phyloP scores from a whole-genome alignment of 2,888 invertebrate genomes.

The Eupithecia insigniata region DNA sequence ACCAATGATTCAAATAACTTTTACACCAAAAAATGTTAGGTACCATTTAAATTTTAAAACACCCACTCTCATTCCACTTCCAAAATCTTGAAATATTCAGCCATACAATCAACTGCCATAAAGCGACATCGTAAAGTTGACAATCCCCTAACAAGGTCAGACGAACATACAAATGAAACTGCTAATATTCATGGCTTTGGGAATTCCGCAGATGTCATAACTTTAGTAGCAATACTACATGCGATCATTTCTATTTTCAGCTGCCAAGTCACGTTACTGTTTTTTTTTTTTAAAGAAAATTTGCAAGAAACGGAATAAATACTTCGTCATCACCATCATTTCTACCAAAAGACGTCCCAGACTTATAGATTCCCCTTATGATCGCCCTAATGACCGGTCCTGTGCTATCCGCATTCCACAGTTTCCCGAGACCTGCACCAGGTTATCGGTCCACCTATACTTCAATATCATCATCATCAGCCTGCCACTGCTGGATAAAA shows the following conservation, averaged over 20 bases:
- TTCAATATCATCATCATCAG: too few species aligned
- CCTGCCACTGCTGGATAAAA: too few species aligned
- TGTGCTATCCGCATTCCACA: too few species aligned
- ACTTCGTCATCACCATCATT: not conserved
- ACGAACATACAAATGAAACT: constrained; percentile 21
- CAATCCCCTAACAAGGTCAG: constrained; percentile 32
- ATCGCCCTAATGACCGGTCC: too few species aligned
- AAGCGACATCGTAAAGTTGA: constrained; percentile 33
- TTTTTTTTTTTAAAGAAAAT: not conserved
- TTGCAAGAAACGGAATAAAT: too few species aligned
- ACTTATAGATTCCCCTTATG: too few species aligned
- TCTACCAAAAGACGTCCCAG: not conserved
- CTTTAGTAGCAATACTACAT: not conserved
- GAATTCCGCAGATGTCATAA: not conserved
- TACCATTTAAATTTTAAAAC: not conserved
- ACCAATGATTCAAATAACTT: not conserved
- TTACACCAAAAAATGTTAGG: not conserved
- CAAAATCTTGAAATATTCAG: constrained; percentile 27
- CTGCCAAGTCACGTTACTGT: not conserved
- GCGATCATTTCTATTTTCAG: not conserved
- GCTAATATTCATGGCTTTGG: constrained; percentile 14
- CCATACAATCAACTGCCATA: constrained; percentile 29
- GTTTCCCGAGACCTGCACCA: too few species aligned
- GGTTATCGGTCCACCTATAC: too few species aligned
- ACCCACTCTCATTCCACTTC: not conserved